These are phyloP conservation scores for Oceanites oceanicus DNA, from an alignment of 2,113 vertebrate genomes.

Conservation along the genomic window DNA sequence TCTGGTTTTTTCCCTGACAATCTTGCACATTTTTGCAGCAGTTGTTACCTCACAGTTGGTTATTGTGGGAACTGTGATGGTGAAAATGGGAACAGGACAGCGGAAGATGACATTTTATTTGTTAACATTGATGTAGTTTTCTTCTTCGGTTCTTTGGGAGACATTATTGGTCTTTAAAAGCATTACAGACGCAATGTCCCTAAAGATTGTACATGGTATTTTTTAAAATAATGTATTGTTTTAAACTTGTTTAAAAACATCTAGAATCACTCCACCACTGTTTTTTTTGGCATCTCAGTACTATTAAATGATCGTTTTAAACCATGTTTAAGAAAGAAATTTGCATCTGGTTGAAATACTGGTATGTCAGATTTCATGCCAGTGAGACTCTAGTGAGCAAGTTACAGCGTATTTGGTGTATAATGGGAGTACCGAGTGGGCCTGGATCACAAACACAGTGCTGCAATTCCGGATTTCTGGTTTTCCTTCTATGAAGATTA, in stretches of 20 bases:
- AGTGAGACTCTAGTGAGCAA: not conserved
- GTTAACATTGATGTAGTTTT: conserved; percentile 5
- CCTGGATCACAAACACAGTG: not conserved
- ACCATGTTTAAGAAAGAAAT: not conserved
- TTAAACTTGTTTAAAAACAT: conserved; percentile 1
- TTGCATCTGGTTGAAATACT: not conserved
- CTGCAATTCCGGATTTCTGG: not conserved
- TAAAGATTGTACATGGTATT: not conserved
- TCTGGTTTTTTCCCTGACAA: not conserved
- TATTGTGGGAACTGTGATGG: not conserved
- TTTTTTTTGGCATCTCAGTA: not conserved
- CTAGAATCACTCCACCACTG: not conserved
- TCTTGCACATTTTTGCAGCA: conserved; percentile 9
- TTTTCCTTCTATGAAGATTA: not conserved
- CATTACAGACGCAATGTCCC: not conserved
- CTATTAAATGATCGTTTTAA: not conserved
- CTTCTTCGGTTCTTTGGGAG: not conserved
- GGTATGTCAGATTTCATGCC: not conserved
- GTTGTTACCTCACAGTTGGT: conserved; percentile 16
- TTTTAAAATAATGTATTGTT: not conserved
- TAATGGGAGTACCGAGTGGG: not conserved
- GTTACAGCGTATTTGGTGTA: not conserved
- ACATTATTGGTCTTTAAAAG: conserved; percentile 14
- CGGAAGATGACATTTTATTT: conserved; percentile 26
- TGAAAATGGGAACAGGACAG: conserved; percentile 41